Evolutionary conservation across 2,888 invertebrate genomes (phyloP).

Genomic region (Adelphocoris suturalis): DNA sequence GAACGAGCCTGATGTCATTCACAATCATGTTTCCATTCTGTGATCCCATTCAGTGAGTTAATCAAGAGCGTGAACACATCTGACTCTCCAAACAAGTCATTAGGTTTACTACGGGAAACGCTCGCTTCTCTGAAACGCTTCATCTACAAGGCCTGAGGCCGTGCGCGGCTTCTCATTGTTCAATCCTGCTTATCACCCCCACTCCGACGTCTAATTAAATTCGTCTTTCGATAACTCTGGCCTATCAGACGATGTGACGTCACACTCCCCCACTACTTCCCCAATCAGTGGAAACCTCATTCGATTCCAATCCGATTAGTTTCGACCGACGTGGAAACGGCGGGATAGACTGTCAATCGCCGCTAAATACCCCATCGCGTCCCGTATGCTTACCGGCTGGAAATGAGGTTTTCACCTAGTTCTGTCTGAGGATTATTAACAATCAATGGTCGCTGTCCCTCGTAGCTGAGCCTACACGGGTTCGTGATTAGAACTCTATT

Average conservation of each 20-base stretch:
- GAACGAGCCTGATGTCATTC: too few relatives aligned
- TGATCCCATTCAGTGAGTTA: too few relatives aligned
- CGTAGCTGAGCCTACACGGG: too few relatives aligned
- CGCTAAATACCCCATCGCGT: background rate
- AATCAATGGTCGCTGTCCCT: background rate
- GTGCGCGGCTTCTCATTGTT: too few relatives aligned
- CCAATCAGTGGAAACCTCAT: conserved; percentile 23
- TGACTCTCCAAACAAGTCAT: too few relatives aligned
- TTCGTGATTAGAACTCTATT: too few relatives aligned
- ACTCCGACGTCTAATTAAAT: background rate
- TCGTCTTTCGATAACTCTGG: background rate
- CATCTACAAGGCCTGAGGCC: too few relatives aligned
- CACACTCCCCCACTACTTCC: background rate
- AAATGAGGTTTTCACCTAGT: background rate
- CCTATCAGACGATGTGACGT: conserved; percentile 5
- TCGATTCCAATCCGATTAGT: conserved; percentile 4
- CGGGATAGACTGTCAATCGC: background rate
- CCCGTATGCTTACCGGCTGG: background rate
- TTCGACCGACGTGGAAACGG: background rate
- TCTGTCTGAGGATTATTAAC: background rate
- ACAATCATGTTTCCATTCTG: too few relatives aligned
- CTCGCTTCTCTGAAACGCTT: too few relatives aligned
- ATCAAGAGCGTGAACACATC: too few relatives aligned
- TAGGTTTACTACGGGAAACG: too few relatives aligned
- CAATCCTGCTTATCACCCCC: background rate